Percentiles rank a stretch among this genome's conserved stretches.
phyloP scores from a whole-genome alignment of 2,797 vertebrate species.

The Halcyon chelicuti region DNA sequence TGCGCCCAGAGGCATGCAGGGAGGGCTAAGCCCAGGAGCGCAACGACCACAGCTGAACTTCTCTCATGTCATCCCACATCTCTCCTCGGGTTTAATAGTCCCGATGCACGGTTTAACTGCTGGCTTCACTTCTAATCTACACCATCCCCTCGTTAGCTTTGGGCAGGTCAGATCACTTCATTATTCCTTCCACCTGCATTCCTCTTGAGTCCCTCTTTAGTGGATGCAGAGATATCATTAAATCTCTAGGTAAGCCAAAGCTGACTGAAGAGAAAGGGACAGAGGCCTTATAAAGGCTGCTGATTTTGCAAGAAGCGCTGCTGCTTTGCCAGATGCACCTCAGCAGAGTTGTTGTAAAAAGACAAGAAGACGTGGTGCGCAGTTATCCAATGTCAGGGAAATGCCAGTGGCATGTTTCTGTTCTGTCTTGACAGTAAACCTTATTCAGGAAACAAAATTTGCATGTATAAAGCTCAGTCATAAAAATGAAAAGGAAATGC shows the following conservation, averaged over 20 bases:
- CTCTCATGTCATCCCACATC: background rate
- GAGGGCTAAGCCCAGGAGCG: background rate
- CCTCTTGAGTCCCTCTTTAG: background rate
- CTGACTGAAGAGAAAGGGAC: background rate
- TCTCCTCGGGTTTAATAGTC: no score
- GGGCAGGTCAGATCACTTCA: background rate
- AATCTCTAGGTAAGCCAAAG: background rate
- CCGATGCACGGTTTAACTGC: background rate
- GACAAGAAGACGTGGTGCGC: background rate
- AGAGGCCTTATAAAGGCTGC: background rate
- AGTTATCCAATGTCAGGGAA: background rate
- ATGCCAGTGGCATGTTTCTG: background rate
- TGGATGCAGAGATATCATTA: background rate
- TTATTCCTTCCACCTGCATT: background rate
- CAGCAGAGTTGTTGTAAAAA: background rate
- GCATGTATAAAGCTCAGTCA: background rate
- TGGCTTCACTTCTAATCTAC: background rate
- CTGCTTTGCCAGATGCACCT: background rate
- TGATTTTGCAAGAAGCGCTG: background rate
- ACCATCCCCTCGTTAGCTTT: background rate
- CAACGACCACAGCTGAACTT: background rate
- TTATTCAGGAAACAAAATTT: background rate
- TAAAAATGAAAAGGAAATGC: background rate
- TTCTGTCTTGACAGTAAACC: background rate
- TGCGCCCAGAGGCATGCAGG: accelerated